Base-by-base conservation (phyloP, 2,113 vertebrate species). In the Conger conger region DNA sequence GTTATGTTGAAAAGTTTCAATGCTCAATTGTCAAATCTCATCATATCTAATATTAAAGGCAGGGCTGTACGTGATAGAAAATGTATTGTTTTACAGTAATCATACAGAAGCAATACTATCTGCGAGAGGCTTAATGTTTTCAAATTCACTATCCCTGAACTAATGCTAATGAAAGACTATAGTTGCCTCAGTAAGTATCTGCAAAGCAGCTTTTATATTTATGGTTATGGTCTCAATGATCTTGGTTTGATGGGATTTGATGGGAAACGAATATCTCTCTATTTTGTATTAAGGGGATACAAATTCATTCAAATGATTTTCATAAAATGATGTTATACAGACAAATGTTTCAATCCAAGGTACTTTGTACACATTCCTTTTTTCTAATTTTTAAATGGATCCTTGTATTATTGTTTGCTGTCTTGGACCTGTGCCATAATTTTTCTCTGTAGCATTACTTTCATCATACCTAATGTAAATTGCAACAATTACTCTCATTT, bases 21-120 rank as follows among this genome's bases (percentile, higher is more conserved):
- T 30, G 53, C 30, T 50, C 83, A 40, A 83, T 30, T 38, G 42
- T n/a, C n/a, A n/a, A n/a, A n/a, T 50, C 45, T 9, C n/a, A 4
- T 37, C 42, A 6, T 30, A 45, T 36, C 42, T 78, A 76, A 57
- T 57, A 11, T 20, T 54, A 27, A 37, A 84, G 33, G 16, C 53
- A 57, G 53, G 73, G 50, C 4, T n/a, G 18, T 73, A 73, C n/a
- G 37, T 53, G 36, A 16, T 84, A 84, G 36, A 54, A 20, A 35
- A 57, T 68, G 76, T 42, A 78, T 57, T 33, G 30, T 84, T 23
- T 38, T 77, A n/a, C n/a, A n/a, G n/a, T n/a, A 53, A 77, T 77
- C 23, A 53, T 84, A 38, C 73, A 57, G 17, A 57, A n/a, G 45
- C 76, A 20, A 57, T 35, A 78, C 37, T 57, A 84, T 27, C 23